Conservation (phyloP, 2,113 vertebrate genomes). For the Cyprinodon brontotheroides region DNA sequence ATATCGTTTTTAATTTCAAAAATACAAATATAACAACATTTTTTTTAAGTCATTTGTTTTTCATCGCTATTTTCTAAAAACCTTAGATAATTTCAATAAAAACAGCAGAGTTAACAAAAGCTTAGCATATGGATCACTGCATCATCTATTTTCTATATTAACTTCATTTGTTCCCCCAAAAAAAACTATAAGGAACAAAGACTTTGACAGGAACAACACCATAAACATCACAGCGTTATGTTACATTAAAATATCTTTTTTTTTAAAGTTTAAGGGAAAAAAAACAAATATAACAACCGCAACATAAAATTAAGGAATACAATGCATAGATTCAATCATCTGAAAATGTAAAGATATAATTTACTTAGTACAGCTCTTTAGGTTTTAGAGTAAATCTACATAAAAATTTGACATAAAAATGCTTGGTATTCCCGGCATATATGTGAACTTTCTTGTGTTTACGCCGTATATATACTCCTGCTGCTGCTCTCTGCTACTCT, state of each 20-base stretch:
- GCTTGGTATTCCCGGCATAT: too few relatives aligned
- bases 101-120: conserved; percentile 88
- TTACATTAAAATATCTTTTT: conserved; percentile 89
- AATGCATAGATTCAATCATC: conserved; percentile 92
- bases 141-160: conserved; percentile 89
- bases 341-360: conserved; percentile 88
- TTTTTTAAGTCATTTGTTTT: conserved; percentile 68
- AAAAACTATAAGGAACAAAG: conserved; percentile 85
- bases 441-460: conserved; percentile 45
- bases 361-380: conserved; percentile 77
- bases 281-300: conserved; percentile 69
- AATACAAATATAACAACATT: conserved; percentile 65
- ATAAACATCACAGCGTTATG: conserved; percentile 91
- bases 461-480: too few relatives aligned
- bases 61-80: conserved; percentile 81
- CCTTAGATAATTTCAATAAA: conserved; percentile 82
- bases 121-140: conserved; percentile 86
- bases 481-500: too few relatives aligned
- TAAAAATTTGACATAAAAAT: too few relatives aligned
- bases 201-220: conserved; percentile 84
- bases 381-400: conserved; percentile 67
- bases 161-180: conserved; percentile 83
- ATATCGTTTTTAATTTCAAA: conserved; percentile 75
- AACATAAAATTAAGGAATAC: conserved; percentile 86
- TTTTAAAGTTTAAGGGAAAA: conserved; percentile 86